Conservation (phyloP, 2,888 invertebrate species). For the Andrena bucephala region DNA sequence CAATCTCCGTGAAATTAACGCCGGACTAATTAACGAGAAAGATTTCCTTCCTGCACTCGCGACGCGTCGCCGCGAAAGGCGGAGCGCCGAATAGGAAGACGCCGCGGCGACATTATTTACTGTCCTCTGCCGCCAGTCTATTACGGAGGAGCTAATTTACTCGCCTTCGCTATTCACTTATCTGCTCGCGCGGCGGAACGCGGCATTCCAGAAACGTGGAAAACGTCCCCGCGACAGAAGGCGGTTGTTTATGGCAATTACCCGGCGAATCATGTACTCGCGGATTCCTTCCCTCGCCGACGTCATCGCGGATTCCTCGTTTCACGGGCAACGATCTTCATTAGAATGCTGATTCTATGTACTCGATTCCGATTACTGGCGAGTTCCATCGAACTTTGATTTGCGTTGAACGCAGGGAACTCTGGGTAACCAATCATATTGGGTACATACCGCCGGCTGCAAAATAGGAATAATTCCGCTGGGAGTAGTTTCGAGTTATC, state of each 20-base stretch:
- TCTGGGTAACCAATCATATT: background rate
- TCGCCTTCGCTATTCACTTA: conserved; percentile 62
- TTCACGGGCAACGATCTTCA: conserved; percentile 59
- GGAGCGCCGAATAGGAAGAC: conserved; percentile 38
- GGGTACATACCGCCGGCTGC: background rate
- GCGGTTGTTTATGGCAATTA: conserved; percentile 63
- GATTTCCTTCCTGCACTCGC: conserved; percentile 39
- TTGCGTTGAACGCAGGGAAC: background rate
- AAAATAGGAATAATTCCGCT: background rate
- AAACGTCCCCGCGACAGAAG: conserved; percentile 46
- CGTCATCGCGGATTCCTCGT: conserved; percentile 57
- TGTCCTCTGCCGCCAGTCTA: conserved; percentile 31
- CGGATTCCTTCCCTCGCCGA: conserved; percentile 53
- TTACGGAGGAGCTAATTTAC: conserved; percentile 66
- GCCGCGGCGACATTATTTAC: conserved; percentile 49
- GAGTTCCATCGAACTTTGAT: background rate
- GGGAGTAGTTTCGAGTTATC: conserved; percentile 2
- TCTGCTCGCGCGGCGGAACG: conserved; percentile 40
- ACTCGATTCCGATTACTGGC: conserved; percentile 26
- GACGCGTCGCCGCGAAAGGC: conserved; percentile 32
- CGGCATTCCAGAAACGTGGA: conserved; percentile 66
- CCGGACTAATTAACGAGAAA: conserved; percentile 64
- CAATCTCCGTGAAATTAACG: conserved; percentile 67
- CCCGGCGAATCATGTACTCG: conserved; percentile 52
- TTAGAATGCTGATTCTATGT: conserved; percentile 52